Base-by-base conservation (phyloP, 2,888 invertebrate genomes). In the Ormyrus pomaceus region DNA sequence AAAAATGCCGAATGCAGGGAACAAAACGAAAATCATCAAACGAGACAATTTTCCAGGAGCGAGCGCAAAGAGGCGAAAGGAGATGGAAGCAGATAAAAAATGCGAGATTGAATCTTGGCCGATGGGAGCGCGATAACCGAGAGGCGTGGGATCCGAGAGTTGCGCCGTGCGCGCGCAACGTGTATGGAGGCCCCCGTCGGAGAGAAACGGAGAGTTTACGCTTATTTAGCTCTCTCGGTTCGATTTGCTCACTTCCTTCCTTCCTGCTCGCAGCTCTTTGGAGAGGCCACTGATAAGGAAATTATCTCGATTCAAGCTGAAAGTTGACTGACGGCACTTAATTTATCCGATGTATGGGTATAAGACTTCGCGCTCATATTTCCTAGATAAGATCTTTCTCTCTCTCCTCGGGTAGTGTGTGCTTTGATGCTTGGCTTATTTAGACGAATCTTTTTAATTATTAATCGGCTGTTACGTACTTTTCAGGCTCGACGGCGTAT, bases 131-230 rank as follows among this genome's bases (percentile, higher is more conserved):
- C 76, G 86, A 87, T 83, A 83, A 81, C 73, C 80, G 83, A 83
- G 84, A 86, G 87, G 87, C 88, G 87, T 88, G 87, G 87, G 88
- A 88, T 85, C 34, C 86, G 82, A 85, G 55, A 70, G 9, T 55
- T 19, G 65, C 46, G 53, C 6, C n/a, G 62, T 50, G 71, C 13
- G 6, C 45, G 50, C 19, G 2, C 59, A 34, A 4, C 59, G 50
- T 34, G 34, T 53, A 10, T n/a, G 51, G 1, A 19, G 45, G 45
- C 45, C 46, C 8, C 3, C 48, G 19, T 9, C 34, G 45, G 45
- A 65, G 62, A 65, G 73, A 79, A 65, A 79, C 59, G 64, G 74
- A 79, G 70, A 75, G 69, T 74, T 74, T 69, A 64, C 69, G 58
- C 68, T 66, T 62, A 69, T 76, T 69, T 76, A 46, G 19, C 58